Percentiles rank a stretch among this genome's conserved stretches.
Conservation (phyloP, 2,113 vertebrate species). For the Indicator maculatus region DNA sequence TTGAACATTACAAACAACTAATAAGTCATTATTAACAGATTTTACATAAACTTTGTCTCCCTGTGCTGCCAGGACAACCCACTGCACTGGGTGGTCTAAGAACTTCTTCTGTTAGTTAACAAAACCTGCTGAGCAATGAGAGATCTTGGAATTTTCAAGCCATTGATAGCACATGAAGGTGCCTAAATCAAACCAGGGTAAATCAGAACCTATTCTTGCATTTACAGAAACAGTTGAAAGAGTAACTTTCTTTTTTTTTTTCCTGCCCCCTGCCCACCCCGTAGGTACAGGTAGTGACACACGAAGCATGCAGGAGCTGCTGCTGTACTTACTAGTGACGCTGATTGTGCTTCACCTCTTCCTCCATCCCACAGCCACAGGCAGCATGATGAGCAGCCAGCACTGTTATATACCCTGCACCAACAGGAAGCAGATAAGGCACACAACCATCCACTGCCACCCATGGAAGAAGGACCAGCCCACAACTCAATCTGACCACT, state of each 20-base stretch:
- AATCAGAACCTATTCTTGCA: background rate
- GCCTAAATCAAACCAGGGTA: background rate
- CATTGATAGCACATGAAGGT: background rate
- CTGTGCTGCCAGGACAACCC: background rate
- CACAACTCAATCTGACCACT: background rate
- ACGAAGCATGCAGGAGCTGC: background rate
- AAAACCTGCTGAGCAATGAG: background rate
- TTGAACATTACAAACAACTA: background rate
- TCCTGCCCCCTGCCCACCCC: background rate
- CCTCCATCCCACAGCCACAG: conserved; percentile 18
- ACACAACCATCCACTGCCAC: conserved; percentile 2
- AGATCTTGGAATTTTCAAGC: background rate
- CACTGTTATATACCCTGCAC: conserved; percentile 11
- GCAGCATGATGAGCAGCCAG: conserved; percentile 14
- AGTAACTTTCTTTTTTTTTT: background rate
- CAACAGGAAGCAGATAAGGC: conserved; percentile 63
- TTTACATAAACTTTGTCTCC: background rate
- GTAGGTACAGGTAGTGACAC: background rate
- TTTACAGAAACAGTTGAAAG: background rate
- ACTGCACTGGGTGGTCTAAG: background rate
- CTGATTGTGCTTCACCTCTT: background rate
- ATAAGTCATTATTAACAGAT: background rate
- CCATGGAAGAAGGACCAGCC: conserved; percentile 18
- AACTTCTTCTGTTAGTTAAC: background rate
- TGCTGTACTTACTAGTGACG: background rate